Evolutionary conservation across 2,797 vertebrate genomes (phyloP).

Genomic region (Alosa sapidissima): DNA sequence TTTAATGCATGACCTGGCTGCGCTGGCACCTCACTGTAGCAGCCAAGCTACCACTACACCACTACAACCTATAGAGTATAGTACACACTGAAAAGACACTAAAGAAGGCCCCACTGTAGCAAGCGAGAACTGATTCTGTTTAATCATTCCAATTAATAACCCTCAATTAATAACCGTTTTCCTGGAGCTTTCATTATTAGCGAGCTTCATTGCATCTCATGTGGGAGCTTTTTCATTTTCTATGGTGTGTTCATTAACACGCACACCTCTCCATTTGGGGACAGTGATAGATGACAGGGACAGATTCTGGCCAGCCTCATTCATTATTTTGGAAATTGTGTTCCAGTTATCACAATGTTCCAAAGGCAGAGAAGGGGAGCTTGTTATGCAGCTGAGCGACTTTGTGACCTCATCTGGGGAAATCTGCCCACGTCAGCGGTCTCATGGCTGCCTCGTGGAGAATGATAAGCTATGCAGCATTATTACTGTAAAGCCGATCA

Average conservation of each 20-base stretch:
- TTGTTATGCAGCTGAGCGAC: not conserved
- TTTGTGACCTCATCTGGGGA: not conserved
- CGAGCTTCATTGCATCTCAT: not conserved
- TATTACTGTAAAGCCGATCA: not conserved
- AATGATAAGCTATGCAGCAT: not conserved
- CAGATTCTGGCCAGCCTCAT: not conserved
- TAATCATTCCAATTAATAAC: not conserved
- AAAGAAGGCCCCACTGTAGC: not conserved
- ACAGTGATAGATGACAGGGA: not conserved
- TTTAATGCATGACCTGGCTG: no score
- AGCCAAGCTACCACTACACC: no score
- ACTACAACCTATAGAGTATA: not conserved
- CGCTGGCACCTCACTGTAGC: no score
- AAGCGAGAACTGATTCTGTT: not conserved
- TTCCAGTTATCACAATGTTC: not conserved
- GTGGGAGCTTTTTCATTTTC: not conserved
- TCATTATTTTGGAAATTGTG: not conserved
- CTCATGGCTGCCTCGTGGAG: not conserved
- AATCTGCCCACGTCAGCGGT: not conserved
- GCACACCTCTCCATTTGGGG: not conserved
- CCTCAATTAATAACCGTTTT: not conserved
- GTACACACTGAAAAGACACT: no score
- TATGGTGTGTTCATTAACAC: not conserved
- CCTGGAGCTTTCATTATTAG: not conserved
- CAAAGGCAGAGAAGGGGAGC: not conserved